phyloP scores from a whole-genome alignment of 2,888 invertebrate genomes.

The Byasa hedistus region DNA sequence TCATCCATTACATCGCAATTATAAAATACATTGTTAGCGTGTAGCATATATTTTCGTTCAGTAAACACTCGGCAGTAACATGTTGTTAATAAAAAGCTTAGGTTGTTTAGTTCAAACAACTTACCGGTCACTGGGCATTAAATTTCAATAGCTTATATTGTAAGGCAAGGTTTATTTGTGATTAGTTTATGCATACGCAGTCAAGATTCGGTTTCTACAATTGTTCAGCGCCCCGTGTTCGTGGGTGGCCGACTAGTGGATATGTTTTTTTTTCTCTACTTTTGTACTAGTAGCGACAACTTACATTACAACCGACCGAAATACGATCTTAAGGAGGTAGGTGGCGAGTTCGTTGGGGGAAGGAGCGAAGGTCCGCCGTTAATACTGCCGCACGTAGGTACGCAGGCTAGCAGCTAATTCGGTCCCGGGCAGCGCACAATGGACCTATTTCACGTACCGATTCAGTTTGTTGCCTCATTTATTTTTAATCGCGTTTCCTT shows the following conservation, averaged over 20 bases:
- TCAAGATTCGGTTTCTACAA: too few species aligned
- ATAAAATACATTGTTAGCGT: too few species aligned
- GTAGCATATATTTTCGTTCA: too few species aligned
- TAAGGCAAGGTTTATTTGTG: too few species aligned
- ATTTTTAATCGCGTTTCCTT: constrained; percentile 25
- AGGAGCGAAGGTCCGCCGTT: constrained; percentile 55
- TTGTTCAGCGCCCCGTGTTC: constrained; percentile 39
- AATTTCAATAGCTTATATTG: too few species aligned
- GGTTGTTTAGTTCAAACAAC: too few species aligned
- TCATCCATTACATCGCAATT: too few species aligned
- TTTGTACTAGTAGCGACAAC: constrained; percentile 63
- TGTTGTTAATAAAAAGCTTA: too few species aligned
- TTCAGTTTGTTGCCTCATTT: constrained; percentile 61
- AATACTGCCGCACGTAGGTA: constrained; percentile 52
- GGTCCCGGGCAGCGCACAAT: constrained; percentile 67
- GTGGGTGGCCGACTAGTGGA: constrained; percentile 67
- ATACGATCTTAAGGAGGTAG: constrained; percentile 55
- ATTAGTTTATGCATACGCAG: too few species aligned
- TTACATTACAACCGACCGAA: constrained; percentile 57
- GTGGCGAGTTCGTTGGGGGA: constrained; percentile 47
- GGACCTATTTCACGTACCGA: constrained; percentile 72
- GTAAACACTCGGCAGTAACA: too few species aligned
- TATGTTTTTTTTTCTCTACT: constrained; percentile 51
- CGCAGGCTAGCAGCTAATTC: constrained; percentile 58
- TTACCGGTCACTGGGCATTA: too few species aligned